phyloP scores from a whole-genome alignment of 1,140 invertebrate genomes.

The Idris sp. region DNA sequence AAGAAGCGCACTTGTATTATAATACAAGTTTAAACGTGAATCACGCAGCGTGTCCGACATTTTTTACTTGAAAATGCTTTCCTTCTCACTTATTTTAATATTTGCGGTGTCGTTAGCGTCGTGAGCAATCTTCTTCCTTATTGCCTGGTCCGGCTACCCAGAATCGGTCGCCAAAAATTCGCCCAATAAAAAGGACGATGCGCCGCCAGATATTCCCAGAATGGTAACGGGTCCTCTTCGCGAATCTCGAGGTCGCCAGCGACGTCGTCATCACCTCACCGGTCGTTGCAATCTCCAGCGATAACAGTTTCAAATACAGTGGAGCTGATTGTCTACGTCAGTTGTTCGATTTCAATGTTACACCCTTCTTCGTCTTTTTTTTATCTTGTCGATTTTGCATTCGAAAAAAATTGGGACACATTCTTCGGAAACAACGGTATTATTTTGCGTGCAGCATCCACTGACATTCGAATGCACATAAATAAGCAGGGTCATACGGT shows the following conservation, averaged over 20 bases:
- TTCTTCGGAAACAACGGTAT: slow-evolving; percentile 57
- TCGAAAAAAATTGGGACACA: slow-evolving; percentile 48
- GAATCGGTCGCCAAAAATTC: slow-evolving; percentile 43
- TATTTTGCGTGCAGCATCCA: slow-evolving; percentile 24
- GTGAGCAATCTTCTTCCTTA: slow-evolving; percentile 46
- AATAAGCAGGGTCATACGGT: slow-evolving; percentile 27
- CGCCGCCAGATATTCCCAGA: slow-evolving; percentile 46
- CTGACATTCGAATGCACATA: slow-evolving; percentile 28
- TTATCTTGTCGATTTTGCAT: slow-evolving; percentile 38
- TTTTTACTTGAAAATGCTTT: slow-evolving; percentile 19
- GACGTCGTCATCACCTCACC: slow-evolving; percentile 33
- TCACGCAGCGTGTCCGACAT: slow-evolving; percentile 12
- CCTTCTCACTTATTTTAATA: slow-evolving; percentile 41
- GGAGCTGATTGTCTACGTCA: slow-evolving; percentile 42
- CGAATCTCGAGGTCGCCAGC: slow-evolving; percentile 5
- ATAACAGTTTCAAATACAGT: slow-evolving; percentile 49
- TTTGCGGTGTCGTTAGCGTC: slow-evolving; percentile 23
- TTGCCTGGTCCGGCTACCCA: slow-evolving; percentile 29
- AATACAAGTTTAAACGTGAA: too few relatives aligned
- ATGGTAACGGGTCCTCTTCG: slow-evolving; percentile 52
- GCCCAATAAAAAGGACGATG: slow-evolving; percentile 59
- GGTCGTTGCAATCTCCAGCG: slow-evolving; percentile 16
- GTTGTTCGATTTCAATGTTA: slow-evolving; percentile 22
- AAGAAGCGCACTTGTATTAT: too few relatives aligned
- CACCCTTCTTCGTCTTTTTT: not conserved